Evolutionary conservation across 2,888 invertebrate species (phyloP), one percentile per base, ranked within the genome.

Genomic region (Drosophila ezoana): DNA sequence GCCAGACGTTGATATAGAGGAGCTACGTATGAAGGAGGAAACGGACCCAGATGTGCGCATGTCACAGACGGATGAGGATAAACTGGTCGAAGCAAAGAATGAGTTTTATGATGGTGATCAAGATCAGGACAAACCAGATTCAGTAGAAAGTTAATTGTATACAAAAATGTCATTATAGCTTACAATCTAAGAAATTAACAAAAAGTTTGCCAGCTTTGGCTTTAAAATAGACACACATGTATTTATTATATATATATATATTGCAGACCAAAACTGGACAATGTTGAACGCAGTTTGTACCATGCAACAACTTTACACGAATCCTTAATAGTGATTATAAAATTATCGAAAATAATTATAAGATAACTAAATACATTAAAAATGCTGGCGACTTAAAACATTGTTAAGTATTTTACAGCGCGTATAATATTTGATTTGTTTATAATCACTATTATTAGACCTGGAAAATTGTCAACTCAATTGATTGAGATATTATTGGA

Each of bases 71-170:
- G 95, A 98, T 35, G 95, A 96, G 0, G 97, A 98, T 90, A 96
- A 96, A 90, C 94, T 95, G 89, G 94, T 97, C 0, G 97, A 98
- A 66, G 94, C 96, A 0, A 95, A 95, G 76, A 97, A 97, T 90
- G 98, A 98, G 92, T 98, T 97, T 93, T 98, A 95, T 85, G 96
- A 97, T 57, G 97, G 97, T 1, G 98, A 98, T 56, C 96, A 96
- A 79, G 98, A 98, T 92, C 96, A 98, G 82, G 98, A 98, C 83
- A 96, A 95, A 91, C 94, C 95, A 3, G 92, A 92, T 47, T 86
- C 84, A 35, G 77, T 83, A 5, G 92, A 92, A 57, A 91, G 90
- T 70, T 92, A 76, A 20, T 8, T 20, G 4, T n/a, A 38, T 4
- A 48, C 16, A 9, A 60, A 16, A 11, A 18, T 11, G 41, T 32